A percentile compares a stretch with the other conserved stretches of the same genome.
Evolutionary conservation across 2,113 vertebrate species (phyloP).

Genomic region (Marcusenius ussheri): DNA sequence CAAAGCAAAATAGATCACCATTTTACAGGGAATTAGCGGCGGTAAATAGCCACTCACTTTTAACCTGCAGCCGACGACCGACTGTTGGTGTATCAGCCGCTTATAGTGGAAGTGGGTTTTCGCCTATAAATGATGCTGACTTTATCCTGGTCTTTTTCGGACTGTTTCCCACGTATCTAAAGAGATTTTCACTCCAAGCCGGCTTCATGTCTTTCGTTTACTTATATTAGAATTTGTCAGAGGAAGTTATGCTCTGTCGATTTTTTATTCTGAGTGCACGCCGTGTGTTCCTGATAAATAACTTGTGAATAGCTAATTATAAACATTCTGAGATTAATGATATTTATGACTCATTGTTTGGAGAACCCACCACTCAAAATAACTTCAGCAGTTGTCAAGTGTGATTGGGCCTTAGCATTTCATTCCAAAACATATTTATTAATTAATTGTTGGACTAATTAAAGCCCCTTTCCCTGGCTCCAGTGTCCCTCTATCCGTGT

Average conservation of each 20-base stretch:
- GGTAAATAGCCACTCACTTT: not conserved
- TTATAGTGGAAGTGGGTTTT: not conserved
- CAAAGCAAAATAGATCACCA: not conserved
- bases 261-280: not conserved
- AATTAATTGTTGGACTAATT: not conserved
- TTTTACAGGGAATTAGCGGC: not conserved
- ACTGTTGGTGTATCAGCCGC: not conserved
- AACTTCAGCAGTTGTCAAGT: not conserved
- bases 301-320: not conserved
- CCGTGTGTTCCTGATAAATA: not conserved
- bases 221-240: not conserved
- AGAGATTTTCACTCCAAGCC: not conserved
- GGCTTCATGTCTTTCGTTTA: not conserved
- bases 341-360: slow-evolving; percentile 1
- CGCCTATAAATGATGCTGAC: not conserved
- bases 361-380: not conserved
- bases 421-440: not conserved
- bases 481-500: not conserved
- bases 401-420: not conserved
- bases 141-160: not conserved
- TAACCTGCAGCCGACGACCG: not conserved
- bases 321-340: not conserved
- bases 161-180: not conserved
- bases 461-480: not conserved
- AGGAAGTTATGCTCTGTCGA: not conserved